phyloP scores from a whole-genome alignment of 2,797 vertebrate genomes.

The Loriculus beryllinus region DNA sequence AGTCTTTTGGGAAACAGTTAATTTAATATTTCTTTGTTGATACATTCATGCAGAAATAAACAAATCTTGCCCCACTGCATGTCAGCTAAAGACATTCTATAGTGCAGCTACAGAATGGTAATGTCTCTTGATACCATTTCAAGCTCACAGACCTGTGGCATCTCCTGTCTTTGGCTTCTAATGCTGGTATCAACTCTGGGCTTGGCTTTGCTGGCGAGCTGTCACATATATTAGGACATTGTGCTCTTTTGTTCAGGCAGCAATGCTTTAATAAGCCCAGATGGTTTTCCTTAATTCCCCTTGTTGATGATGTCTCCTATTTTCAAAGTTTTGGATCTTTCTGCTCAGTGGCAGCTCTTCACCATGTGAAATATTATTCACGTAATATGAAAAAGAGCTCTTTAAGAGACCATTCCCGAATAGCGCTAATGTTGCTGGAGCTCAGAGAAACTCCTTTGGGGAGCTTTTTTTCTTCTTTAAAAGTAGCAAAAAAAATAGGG shows the following conservation, averaged over 20 bases:
- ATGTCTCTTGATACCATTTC: neutral
- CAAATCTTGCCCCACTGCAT: neutral
- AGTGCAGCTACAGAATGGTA: neutral
- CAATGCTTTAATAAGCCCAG: neutral
- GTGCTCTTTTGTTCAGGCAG: neutral
- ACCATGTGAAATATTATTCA: neutral
- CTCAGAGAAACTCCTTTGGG: neutral
- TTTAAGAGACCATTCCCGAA: neutral
- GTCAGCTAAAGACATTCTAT: neutral
- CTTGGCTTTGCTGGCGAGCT: neutral
- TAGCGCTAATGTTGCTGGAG: neutral
- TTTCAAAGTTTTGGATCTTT: neutral
- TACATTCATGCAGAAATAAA: neutral
- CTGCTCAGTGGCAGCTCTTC: neutral
- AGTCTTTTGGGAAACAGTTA: neutral
- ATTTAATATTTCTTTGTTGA: neutral
- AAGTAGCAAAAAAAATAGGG: neutral
- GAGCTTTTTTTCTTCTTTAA: neutral
- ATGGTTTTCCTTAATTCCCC: neutral
- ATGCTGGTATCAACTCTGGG: neutral
- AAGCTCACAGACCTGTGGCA: neutral
- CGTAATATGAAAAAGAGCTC: neutral
- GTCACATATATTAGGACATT: fast-evolving
- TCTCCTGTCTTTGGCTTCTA: neutral
- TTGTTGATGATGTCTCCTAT: neutral